Conservation (phyloP, 2,797 vertebrate genomes). For the Phrynocephalus guinanensis region DNA sequence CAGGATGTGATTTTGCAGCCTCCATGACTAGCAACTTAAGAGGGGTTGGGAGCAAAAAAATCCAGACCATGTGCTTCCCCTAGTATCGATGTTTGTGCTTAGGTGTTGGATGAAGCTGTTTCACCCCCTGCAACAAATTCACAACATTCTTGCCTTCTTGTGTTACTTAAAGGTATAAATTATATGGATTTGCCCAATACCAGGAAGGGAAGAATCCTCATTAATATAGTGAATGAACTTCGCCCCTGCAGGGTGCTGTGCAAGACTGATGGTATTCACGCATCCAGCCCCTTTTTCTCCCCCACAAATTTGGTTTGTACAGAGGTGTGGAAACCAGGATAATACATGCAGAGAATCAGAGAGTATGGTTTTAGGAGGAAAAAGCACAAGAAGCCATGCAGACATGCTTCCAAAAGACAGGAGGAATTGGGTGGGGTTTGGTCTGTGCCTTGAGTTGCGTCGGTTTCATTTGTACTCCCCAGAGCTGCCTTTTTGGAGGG, state of each 20-base stretch:
- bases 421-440: neutral
- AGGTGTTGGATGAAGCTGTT: no score
- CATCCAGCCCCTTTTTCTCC: neutral
- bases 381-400: neutral
- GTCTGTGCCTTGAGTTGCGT: no score
- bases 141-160: no score
- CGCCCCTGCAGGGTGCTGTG: no score
- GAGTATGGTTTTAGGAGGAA: neutral
- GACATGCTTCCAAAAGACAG: neutral
- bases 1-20: rapidly evolving
- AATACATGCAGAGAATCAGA: neutral
- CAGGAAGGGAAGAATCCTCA: no score
- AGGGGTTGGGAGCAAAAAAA: neutral
- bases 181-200: no score
- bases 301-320: neutral
- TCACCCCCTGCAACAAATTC: no score
- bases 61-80: neutral
- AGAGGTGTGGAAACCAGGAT: neutral
- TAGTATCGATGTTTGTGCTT: no score
- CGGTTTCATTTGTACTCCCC: neutral
- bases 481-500: no score
- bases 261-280: no score
- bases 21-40: neutral
- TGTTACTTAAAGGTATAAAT: no score
- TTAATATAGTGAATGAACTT: no score